Percentiles rank a stretch among this genome's conserved stretches.
These are phyloP conservation scores for Edolisoma coerulescens DNA, from an alignment of 2,113 vertebrate genomes.

Conservation along the genomic window DNA sequence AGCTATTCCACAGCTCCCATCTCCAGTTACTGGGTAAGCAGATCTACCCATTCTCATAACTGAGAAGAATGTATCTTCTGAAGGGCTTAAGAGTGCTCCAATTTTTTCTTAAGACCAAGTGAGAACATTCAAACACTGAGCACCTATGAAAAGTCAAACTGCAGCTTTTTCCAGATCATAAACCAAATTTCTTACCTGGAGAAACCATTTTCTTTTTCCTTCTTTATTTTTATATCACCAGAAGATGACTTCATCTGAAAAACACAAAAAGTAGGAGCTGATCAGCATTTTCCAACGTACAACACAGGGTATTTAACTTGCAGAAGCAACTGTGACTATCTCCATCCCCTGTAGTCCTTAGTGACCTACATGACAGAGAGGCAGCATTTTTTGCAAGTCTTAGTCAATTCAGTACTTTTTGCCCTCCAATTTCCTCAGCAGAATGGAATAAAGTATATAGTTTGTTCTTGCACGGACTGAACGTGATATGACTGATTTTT, in stretches of 20 bases:
- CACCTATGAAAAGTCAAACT: background rate
- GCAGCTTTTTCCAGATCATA: background rate
- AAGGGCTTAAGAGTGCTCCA: background rate
- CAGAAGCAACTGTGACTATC: background rate
- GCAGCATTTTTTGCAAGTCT: background rate
- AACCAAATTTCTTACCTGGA: constrained; percentile 76
- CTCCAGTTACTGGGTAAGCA: background rate
- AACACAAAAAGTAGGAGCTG: constrained; percentile 20
- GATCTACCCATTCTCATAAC: background rate
- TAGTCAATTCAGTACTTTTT: background rate
- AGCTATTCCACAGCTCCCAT: background rate
- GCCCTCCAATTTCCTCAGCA: background rate
- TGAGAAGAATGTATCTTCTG: rapidly evolving
- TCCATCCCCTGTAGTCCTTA: background rate
- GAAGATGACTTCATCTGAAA: constrained; percentile 80
- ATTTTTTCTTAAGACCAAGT: background rate
- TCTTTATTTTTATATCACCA: constrained; percentile 85
- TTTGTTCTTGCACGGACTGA: background rate
- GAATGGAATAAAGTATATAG: background rate
- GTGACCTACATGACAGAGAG: background rate
- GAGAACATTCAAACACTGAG: background rate
- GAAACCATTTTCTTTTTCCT: constrained; percentile 94
- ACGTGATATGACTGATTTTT: background rate
- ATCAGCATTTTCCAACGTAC: background rate
- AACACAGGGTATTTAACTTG: background rate